phyloP scores from a whole-genome alignment of 2,888 invertebrate species.

The Lamproptera curius region DNA sequence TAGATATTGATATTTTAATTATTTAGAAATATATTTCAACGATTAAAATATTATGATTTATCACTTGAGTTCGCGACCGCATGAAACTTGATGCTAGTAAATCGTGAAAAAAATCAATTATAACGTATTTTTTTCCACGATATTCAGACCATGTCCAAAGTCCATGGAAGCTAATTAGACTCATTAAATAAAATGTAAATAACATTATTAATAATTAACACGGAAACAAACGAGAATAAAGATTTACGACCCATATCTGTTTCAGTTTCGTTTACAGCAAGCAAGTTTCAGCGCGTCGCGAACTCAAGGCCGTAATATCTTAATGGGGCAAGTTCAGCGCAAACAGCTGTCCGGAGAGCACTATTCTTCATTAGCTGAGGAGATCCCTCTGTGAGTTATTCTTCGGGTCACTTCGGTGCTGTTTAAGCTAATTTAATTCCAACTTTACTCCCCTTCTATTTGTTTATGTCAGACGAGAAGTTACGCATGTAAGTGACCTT shows the following conservation, averaged over 20 bases:
- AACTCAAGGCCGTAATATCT: constrained; percentile 66
- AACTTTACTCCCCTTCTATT: constrained; percentile 60
- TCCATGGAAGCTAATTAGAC: too few species aligned
- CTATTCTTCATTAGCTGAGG: constrained; percentile 68
- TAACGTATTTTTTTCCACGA: too few species aligned
- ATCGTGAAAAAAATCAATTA: too few species aligned
- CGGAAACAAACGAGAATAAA: constrained; percentile 3
- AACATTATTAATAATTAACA: background rate
- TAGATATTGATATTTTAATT: too few species aligned
- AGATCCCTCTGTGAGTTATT: constrained; percentile 67
- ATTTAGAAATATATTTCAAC: too few species aligned
- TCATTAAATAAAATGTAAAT: too few species aligned
- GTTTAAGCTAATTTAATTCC: constrained; percentile 72
- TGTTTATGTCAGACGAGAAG: too few species aligned
- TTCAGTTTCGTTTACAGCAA: constrained; percentile 10
- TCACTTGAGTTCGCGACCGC: too few species aligned
- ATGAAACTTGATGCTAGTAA: too few species aligned
- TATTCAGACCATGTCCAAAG: too few species aligned
- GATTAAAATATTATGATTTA: too few species aligned
- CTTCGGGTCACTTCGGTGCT: constrained; percentile 73
- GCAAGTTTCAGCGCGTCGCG: constrained; percentile 12
- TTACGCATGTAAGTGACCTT: too few species aligned
- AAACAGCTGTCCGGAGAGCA: constrained; percentile 66
- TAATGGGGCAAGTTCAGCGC: constrained; percentile 68
- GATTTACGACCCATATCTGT: constrained; percentile 18